Percentiles rank a stretch among this genome's conserved stretches.
These are phyloP conservation scores for Agonopterix heracliana DNA, from an alignment of 2,888 invertebrate species.

Conservation along the genomic window DNA sequence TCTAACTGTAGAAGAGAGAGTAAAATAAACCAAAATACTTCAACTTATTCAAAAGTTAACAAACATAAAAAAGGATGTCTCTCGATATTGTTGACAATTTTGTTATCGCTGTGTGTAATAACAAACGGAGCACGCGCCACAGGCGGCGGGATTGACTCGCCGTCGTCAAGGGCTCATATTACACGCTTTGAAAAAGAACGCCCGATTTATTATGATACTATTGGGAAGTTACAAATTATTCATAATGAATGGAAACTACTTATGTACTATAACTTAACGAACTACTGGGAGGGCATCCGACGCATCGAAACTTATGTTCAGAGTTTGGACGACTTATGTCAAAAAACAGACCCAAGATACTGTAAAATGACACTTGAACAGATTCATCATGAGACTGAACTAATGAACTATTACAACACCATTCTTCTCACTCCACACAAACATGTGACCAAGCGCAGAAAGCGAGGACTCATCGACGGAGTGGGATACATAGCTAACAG, in stretches of 20 bases:
- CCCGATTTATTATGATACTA: not conserved
- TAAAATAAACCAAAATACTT: not conserved
- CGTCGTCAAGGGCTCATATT: slow-evolving; percentile 5
- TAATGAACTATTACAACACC: not conserved
- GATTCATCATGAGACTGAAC: not conserved
- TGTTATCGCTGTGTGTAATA: too few species aligned
- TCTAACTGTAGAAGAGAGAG: not conserved
- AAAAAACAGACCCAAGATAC: not conserved
- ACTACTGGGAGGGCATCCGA: slow-evolving; percentile 7
- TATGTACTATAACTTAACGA: slow-evolving; percentile 13
- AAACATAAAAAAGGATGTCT: not conserved
- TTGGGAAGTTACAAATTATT: slow-evolving; percentile 7
- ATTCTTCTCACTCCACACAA: not conserved
- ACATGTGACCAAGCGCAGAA: too few species aligned
- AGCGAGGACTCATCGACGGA: too few species aligned
- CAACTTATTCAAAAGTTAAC: not conserved
- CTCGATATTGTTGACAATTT: too few species aligned
- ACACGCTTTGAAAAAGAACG: slow-evolving; percentile 7
- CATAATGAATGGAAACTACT: slow-evolving; percentile 15
- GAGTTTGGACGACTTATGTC: not conserved
- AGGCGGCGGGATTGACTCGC: too few species aligned
- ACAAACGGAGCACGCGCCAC: not conserved
- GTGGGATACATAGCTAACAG: too few species aligned
- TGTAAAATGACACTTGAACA: not conserved
- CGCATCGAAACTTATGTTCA: not conserved